Evolutionary conservation across 2,888 invertebrate genomes (phyloP), one percentile per base, ranked within the genome.

Genomic region (Rhaphigaster nebulosa): DNA sequence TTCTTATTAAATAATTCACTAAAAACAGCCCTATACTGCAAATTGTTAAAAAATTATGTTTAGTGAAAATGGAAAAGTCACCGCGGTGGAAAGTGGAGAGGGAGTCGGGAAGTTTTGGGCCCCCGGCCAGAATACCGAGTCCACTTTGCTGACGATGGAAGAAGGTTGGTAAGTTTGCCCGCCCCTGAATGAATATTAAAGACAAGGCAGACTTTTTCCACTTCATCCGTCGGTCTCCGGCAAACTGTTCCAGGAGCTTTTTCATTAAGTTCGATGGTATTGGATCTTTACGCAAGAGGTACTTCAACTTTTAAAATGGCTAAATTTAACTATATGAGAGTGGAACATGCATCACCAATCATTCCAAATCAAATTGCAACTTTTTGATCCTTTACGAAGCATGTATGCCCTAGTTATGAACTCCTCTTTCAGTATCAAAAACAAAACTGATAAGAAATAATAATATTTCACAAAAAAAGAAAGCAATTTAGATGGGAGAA

Each of bases 181-280:
- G 13, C n/a, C 38, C 41, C 45, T n/a, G 34, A 84, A 84, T 84
- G 84, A 84, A 84, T 84, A 84, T 84, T 84, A 84, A 84, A 84
- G 84, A 84, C 84, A 84, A 76, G 34, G 45, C 84, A 45, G 84
- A 84, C 84, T 84, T 84, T 76, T 84, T 84, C 84, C 84, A 41
- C 84, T 84, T 84, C 45, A 50, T 84, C 84, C 84, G 84, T n/a
- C 45, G 84, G 84, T 84, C 45, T 45, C n/a, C 45, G 84, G 26
- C 80, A 80, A 80, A 80, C 80, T 80, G 45, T 26, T 84, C 45
- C 84, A 13, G 4, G 45, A 15, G 70, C 70, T 76, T 76, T 76
- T 76, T 76, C 70, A 76, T 76, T 76, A 34, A 34, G 34, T 38
- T 76, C 29, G 34, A 29, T 38, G 20, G 6, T 76, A 38, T 38